Evolutionary conservation across 2,113 vertebrate genomes (phyloP).

Genomic region (Anarrhichthys ocellatus): DNA sequence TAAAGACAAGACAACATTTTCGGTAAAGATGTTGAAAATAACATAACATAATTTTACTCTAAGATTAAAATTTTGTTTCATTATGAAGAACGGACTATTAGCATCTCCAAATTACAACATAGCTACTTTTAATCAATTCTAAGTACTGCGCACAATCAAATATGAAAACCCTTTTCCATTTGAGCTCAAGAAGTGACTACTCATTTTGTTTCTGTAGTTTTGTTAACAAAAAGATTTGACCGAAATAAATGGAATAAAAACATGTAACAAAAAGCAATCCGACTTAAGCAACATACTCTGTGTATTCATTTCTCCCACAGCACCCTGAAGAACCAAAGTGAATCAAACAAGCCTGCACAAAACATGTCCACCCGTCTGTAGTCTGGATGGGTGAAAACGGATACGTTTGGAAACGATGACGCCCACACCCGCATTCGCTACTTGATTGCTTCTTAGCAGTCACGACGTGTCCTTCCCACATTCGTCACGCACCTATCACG

Average conservation of each 20-base stretch:
- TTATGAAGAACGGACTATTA: not conserved
- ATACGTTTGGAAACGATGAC: too few species aligned
- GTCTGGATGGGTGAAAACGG: not conserved
- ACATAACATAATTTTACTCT: too few species aligned
- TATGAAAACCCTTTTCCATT: not conserved
- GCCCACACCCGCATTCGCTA: too few species aligned
- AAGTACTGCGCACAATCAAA: too few species aligned
- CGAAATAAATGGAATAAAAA: not conserved
- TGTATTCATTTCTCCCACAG: conserved; percentile 4
- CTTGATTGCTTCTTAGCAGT: too few species aligned
- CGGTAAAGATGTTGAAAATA: not conserved
- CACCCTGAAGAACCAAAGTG: not conserved
- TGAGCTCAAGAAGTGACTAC: not conserved
- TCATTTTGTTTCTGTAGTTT: not conserved
- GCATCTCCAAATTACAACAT: not conserved
- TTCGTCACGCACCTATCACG: too few species aligned
- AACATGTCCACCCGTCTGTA: conserved; percentile 45
- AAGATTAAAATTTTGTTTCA: not conserved
- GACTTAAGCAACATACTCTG: not conserved
- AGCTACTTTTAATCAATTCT: not conserved
- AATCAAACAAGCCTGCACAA: conserved; percentile 4
- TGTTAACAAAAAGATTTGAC: not conserved
- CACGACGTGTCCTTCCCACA: too few species aligned
- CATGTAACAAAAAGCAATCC: not conserved
- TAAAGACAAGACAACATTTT: not conserved